Percentiles rank a stretch among this genome's conserved stretches.
Evolutionary conservation across 2,888 invertebrate genomes (phyloP).

Genomic region (Taenaris catops): DNA sequence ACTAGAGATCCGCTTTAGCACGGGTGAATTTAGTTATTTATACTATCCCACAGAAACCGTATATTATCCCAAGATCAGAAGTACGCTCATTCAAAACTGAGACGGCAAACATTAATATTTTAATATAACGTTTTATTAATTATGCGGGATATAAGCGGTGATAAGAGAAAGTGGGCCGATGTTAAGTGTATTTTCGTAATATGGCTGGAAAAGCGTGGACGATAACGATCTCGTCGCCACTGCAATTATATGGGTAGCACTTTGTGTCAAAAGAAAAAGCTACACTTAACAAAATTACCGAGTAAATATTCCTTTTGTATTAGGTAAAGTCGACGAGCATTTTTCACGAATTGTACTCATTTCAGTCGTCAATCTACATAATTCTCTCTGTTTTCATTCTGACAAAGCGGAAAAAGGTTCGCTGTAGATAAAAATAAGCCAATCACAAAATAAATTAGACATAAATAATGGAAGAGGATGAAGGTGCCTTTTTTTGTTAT

Average conservation of each 20-base stretch:
- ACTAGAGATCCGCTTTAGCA: too few species aligned
- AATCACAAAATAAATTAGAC: conserved; percentile 16
- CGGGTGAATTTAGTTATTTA: too few species aligned
- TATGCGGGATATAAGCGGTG: conserved; percentile 20
- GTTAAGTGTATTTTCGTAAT: conserved; percentile 49
- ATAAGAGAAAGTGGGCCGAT: conserved; percentile 41
- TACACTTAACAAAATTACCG: conserved; percentile 54
- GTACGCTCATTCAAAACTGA: too few species aligned
- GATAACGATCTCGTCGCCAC: conserved; percentile 57
- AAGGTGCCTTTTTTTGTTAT: conserved; percentile 4
- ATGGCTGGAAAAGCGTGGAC: conserved; percentile 46
- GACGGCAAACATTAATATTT: too few species aligned
- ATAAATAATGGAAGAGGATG: conserved; percentile 14
- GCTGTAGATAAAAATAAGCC: conserved; percentile 18
- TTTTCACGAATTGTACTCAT: conserved; percentile 25
- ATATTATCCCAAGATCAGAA: too few species aligned
- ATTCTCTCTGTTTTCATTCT: conserved; percentile 21
- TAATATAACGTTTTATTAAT: conserved; percentile 7
- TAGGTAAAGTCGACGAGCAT: conserved; percentile 28
- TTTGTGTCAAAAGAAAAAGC: conserved; percentile 49
- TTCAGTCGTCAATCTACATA: conserved; percentile 25
- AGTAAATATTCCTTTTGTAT: conserved; percentile 44
- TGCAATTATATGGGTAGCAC: conserved; percentile 55
- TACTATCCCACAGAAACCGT: too few species aligned
- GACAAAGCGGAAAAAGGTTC: conserved; percentile 22